phyloP scores from a whole-genome alignment of 2,888 invertebrate genomes.

The Julus scandinavius region DNA sequence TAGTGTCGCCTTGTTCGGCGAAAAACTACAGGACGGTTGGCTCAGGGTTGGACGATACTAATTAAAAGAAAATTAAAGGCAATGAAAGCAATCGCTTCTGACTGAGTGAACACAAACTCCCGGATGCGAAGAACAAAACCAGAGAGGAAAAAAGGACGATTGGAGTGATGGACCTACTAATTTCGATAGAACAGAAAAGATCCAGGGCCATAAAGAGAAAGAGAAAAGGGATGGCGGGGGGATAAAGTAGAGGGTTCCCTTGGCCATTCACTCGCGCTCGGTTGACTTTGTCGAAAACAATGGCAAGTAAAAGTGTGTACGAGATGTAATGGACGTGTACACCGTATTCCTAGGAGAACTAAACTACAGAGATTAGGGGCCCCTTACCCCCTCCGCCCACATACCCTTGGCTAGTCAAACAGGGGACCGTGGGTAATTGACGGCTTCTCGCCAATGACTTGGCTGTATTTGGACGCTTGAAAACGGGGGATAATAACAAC shows the following conservation, averaged over 20 bases:
- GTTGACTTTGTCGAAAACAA: conserved; percentile 50
- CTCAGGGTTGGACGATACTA: conserved; percentile 45
- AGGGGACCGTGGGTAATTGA: conserved; percentile 15
- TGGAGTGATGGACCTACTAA: conserved; percentile 42
- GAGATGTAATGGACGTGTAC: conserved; percentile 50
- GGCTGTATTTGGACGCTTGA: not conserved
- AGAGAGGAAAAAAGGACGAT: conserved; percentile 19
- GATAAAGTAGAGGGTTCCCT: conserved; percentile 15
- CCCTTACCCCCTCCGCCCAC: not conserved
- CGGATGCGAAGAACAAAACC: conserved; percentile 46
- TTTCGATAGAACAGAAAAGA: conserved; percentile 42
- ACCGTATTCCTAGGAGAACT: conserved; percentile 45
- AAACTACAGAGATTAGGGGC: conserved; percentile 36
- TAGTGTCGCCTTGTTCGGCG: not conserved
- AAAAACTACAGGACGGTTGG: conserved; percentile 44
- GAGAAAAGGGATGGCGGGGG: conserved; percentile 42
- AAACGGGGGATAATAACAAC: conserved; percentile 9
- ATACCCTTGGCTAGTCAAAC: conserved; percentile 8
- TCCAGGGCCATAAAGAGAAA: conserved; percentile 46
- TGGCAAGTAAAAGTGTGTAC: conserved; percentile 45
- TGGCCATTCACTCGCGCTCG: conserved; percentile 47
- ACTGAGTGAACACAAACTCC: conserved; percentile 47
- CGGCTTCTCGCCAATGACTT: conserved; percentile 32
- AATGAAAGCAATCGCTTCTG: conserved; percentile 50
- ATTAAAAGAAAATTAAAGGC: conserved; percentile 51